These are phyloP conservation scores for Terebella lapidaria DNA, from an alignment of 2,888 invertebrate genomes.

Conservation along the genomic window DNA sequence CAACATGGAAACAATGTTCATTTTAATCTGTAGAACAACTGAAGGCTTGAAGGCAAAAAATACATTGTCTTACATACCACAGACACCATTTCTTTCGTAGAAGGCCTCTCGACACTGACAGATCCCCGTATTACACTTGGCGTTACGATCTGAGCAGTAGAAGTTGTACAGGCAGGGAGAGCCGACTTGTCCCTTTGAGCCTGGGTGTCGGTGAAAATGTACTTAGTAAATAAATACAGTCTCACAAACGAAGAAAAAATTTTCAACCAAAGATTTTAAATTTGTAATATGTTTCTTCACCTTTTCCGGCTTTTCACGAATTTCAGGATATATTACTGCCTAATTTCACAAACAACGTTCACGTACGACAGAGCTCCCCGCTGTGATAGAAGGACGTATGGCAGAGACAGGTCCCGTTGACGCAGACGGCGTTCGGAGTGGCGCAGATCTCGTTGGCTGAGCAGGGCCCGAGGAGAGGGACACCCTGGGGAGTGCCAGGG, in stretches of 20 bases:
- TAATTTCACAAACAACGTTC: too few relatives aligned
- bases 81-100: conserved; percentile 4
- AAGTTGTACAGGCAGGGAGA: conserved; percentile 3
- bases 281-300: too few relatives aligned
- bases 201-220: too few relatives aligned
- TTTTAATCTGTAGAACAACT: too few relatives aligned
- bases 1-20: too few relatives aligned
- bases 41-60: too few relatives aligned
- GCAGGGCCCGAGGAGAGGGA: conserved; percentile 14
- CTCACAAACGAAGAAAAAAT: too few relatives aligned
- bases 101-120: conserved; percentile 9
- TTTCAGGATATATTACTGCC: too few relatives aligned
- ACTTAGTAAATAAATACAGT: too few relatives aligned
- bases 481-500: background rate
- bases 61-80: conserved; percentile 5
- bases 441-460: conserved; percentile 10
- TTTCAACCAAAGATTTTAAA: too few relatives aligned
- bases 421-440: conserved; percentile 17
- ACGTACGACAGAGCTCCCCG: conserved; percentile 9
- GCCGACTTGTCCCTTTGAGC: conserved; percentile 9
- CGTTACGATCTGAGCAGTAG: conserved; percentile 2
- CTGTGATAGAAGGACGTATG: conserved; percentile 16
- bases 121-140: background rate
- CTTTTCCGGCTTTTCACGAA: too few relatives aligned
- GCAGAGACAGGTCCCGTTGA: conserved; percentile 24